These are phyloP conservation scores for Phoebastria nigripes DNA, from an alignment of 2,797 vertebrate genomes.

Conservation along the genomic window DNA sequence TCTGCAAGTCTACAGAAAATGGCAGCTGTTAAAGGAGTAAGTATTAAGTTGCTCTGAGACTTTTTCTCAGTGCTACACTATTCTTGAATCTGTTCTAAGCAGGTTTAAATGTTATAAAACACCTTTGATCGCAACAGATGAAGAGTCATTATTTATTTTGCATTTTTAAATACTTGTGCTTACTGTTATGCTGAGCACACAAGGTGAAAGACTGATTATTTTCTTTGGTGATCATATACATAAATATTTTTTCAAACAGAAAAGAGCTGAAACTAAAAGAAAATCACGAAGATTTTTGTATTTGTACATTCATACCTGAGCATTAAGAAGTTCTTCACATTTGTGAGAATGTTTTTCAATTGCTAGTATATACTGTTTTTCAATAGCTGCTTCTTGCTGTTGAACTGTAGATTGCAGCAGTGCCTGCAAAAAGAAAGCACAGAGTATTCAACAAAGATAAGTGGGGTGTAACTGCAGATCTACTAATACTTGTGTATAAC, in stretches of 20 bases:
- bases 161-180: background rate
- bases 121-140: background rate
- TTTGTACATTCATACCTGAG: slow-evolving; percentile 64
- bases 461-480: background rate
- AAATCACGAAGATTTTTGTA: background rate
- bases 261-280: background rate
- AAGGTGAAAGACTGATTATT: background rate
- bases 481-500: background rate
- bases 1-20: background rate
- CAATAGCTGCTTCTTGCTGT: slow-evolving; percentile 70
- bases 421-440: slow-evolving; percentile 64
- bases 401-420: slow-evolving; percentile 74
- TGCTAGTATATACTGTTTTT: slow-evolving; percentile 72
- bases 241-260: background rate
- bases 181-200: background rate
- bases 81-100: background rate
- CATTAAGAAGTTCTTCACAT: slow-evolving; percentile 74
- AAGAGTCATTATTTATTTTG: background rate
- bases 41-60: background rate
- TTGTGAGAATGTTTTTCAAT: slow-evolving; percentile 75
- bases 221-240: background rate
- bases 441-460: background rate
- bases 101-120: background rate
- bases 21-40: background rate
- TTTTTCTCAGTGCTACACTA: background rate